Base-by-base conservation (phyloP, 2,797 vertebrate species). In the Pampus argenteus region DNA sequence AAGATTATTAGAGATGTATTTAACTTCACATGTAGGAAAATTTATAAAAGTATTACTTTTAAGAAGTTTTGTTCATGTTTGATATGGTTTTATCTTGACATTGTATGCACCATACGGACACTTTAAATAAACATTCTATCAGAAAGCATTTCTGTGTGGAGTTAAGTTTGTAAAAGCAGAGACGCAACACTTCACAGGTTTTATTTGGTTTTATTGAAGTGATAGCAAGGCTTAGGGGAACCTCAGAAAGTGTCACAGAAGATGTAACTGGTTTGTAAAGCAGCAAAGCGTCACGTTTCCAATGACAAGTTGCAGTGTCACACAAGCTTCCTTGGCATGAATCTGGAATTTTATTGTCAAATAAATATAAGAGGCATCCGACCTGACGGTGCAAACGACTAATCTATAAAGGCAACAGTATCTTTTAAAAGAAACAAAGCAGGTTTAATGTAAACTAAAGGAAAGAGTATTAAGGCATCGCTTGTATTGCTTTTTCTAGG, bases 121-220 rank as follows among this genome's bases (percentile, higher is more conserved):
- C 34, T 57, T 62, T 10, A 74, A 88, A 84, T 87, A 88, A 89
- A 91, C 28, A 59, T 31, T 10, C 2, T 25, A 56, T 64, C n/a
- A 55, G 45, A 60, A 51, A 61, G 0, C 1, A 9, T 17, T 3
- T 56, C 23, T 36, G 48, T 67, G 4, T 20, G 23, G 31, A 44
- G 71, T 51, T 48, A 9, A 56, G 20, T 55, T 34, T 31, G 11
- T 49, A 9, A 28, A 79, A 76, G 15, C 44, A 50, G 56, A 69
- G 51, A 61, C 54, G 29, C 1, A 0, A 71, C 28, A 31, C 4
- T 15, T 11, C 0, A 10, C 14, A 17, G 13, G 3, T 78, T 78
- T 82, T 14, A 31, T 72, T 70, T 54, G 17, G 26, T 79, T 91
- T 92, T 89, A 88, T 89, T 91, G 71, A 78, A 83, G 74, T 65